Percentiles rank a stretch among this genome's conserved stretches.
These are phyloP conservation scores for Slavum lentiscoides DNA, from an alignment of 2,888 invertebrate genomes.

Conservation along the genomic window DNA sequence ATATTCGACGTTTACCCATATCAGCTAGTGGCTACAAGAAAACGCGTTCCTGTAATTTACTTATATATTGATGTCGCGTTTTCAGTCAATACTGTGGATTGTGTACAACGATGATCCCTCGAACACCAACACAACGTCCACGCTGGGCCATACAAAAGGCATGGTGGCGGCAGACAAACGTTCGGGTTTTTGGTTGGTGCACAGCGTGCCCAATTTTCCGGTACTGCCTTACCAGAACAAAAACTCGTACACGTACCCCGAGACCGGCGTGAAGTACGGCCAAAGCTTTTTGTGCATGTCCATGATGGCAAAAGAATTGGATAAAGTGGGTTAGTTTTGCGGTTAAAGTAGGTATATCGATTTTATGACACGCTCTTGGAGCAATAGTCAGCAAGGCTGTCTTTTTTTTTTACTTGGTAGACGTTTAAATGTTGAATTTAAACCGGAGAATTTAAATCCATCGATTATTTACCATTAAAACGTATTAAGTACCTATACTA, in stretches of 20 bases:
- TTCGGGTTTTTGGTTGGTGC: constrained; percentile 86
- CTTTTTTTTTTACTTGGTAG: too few species aligned
- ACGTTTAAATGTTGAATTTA: too few species aligned
- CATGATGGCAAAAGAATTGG: constrained; percentile 68
- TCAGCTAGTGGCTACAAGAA: too few species aligned
- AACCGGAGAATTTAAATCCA: too few species aligned
- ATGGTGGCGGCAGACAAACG: constrained; percentile 72
- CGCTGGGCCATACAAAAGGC: constrained; percentile 89
- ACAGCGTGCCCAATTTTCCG: constrained; percentile 90
- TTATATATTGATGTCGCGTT: not conserved
- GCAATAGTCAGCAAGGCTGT: too few species aligned
- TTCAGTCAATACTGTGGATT: constrained; percentile 61
- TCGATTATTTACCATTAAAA: too few species aligned
- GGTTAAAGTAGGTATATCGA: too few species aligned
- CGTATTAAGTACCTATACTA: too few species aligned
- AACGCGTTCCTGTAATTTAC: too few species aligned
- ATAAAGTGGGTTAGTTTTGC: constrained; percentile 68
- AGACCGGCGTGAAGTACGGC: constrained; percentile 74
- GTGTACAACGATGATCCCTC: constrained; percentile 90
- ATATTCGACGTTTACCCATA: too few species aligned
- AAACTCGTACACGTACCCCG: constrained; percentile 69
- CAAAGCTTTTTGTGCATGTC: constrained; percentile 88
- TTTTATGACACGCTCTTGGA: too few species aligned
- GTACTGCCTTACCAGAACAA: constrained; percentile 61
- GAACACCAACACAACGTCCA: constrained; percentile 63